phyloP scores from a whole-genome alignment of 2,797 vertebrate species.

The Diplodus puntazzo region DNA sequence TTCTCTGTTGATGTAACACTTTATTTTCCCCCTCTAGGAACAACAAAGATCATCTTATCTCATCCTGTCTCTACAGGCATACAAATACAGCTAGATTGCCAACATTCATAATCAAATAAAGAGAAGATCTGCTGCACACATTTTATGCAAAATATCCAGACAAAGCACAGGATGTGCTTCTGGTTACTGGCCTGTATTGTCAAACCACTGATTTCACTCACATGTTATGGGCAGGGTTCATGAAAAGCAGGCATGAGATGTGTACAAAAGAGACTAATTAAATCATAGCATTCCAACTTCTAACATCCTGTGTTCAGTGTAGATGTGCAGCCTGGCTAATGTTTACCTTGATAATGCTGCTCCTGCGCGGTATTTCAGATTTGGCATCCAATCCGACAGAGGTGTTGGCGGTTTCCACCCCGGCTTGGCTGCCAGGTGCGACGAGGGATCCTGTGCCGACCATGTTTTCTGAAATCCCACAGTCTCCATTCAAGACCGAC shows the following conservation, averaged over 20 bases:
- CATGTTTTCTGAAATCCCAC: slow-evolving; percentile 85
- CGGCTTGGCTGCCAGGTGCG: slow-evolving; percentile 83
- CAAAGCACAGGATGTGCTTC: slow-evolving; percentile 39
- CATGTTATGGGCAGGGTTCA: slow-evolving; percentile 3
- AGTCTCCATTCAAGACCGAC: slow-evolving; percentile 93
- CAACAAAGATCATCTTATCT: background rate
- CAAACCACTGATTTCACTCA: slow-evolving; percentile 15
- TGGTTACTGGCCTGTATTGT: slow-evolving; percentile 30
- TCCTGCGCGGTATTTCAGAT: slow-evolving; percentile 92
- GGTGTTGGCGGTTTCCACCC: slow-evolving; percentile 73
- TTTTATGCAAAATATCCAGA: slow-evolving; percentile 5
- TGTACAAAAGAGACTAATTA: background rate
- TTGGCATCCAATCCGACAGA: slow-evolving; percentile 85
- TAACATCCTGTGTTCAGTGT: background rate
- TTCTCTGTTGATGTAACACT: background rate
- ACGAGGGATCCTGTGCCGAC: slow-evolving; percentile 69
- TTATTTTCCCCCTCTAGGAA: background rate
- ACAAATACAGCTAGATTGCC: background rate
- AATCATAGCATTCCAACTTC: slow-evolving; percentile 23
- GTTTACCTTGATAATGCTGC: slow-evolving; percentile 97
- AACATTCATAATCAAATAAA: slow-evolving; percentile 9
- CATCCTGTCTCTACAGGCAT: background rate
- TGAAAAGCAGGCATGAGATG: background rate
- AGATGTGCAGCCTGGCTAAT: slow-evolving; percentile 5
- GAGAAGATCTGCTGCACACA: background rate